Base-by-base conservation (phyloP, 1,140 invertebrate genomes). In the Atta texana region DNA sequence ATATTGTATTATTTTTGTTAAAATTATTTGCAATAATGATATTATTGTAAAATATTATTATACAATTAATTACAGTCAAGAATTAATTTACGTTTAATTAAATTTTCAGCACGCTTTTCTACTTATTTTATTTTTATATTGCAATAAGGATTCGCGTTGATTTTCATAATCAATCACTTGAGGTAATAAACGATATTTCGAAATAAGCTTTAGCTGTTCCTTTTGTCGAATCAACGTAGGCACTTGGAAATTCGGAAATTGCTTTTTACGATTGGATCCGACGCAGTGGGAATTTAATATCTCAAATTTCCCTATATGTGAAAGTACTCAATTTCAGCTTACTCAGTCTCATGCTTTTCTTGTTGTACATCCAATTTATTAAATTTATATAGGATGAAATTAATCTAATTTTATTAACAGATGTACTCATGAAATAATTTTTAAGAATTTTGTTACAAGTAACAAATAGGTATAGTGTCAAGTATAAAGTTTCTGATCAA, bases 211-310 rank as follows among this genome's bases (percentile, higher is more conserved):
- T 44, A 24, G 31, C 51, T 44, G 12, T 21, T 72, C 7, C n/a
- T 57, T 74, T 84, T 51, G 55, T 84, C 18, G 53, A 82, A 75
- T 84, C 44, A 74, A 66, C 10, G 24, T 49, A 39, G 31, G 18
- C 34, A 51, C 55, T 61, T 61, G 16, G 90, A 92, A 92, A 91
- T 93, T 93, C 91, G 78, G 88, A 92, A 89, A 93, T 93, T 92
- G 90, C 91, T 92, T 92, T 92, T 89, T 92, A 88, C 80, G 81
- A 93, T 92, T 93, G 92, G 85, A 85, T 87, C 86, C 76, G 75
- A 85, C 69, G 86, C 87, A 72, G 61, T 88, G 87, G 82, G 92
- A 92, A 88, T 92, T 89, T 85, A 90, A 90, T 91, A 89, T 88
- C 80, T 57, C 28, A 63, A 51, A 57, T 75, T 84, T 63, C 55